These are phyloP conservation scores for Grus americana DNA, from an alignment of 2,113 vertebrate genomes.

Conservation along the genomic window DNA sequence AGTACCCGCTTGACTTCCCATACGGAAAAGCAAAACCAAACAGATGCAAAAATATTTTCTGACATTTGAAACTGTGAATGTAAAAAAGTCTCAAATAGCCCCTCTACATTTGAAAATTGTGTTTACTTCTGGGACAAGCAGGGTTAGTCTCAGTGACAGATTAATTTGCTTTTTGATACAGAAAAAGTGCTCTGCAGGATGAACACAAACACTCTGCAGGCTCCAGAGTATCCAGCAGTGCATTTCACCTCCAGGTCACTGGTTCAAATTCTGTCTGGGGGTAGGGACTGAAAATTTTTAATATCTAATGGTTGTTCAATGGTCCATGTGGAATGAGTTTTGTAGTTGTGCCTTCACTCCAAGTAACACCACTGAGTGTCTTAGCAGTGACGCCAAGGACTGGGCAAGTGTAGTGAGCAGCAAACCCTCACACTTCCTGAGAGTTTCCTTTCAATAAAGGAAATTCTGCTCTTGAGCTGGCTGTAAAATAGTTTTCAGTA, in stretches of 20 bases:
- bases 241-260: background rate
- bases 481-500: background rate
- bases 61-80: background rate
- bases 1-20: background rate
- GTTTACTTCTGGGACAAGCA: background rate
- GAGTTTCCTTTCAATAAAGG: background rate
- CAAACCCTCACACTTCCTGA: accelerated
- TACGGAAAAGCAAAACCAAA: background rate
- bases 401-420: background rate
- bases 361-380: background rate
- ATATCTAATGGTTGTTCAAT: background rate
- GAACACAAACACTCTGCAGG: background rate
- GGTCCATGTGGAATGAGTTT: background rate
- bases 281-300: background rate
- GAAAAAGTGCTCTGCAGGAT: background rate
- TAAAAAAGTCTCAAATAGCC: background rate
- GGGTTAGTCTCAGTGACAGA: slow-evolving; percentile 11
- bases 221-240: background rate
- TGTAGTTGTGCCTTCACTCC: background rate
- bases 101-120: background rate
- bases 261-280: background rate
- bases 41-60: background rate
- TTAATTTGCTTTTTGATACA: slow-evolving; percentile 10
- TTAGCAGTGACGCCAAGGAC: background rate
- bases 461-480: background rate